Evolutionary conservation across 2,113 vertebrate genomes (phyloP), one percentile per base, ranked within the genome.

Genomic region (Nannobrachium achirus): DNA sequence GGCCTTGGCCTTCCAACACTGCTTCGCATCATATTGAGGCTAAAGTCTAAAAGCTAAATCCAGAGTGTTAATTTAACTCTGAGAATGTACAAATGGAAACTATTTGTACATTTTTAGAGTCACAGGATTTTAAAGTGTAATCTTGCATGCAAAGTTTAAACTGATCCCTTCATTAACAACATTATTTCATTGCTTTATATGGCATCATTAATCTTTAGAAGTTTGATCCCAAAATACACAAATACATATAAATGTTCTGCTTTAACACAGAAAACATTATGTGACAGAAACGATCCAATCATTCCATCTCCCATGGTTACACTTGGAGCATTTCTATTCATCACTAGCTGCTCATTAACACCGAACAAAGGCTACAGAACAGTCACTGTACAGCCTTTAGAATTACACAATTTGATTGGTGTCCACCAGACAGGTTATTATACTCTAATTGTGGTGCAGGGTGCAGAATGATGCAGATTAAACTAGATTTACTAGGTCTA

Each of bases 361-460:
- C 50, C 65, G 82, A 83, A 84, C 69, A 79, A 84, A 83, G 51
- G 72, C 1, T 6, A 11, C 66, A 55, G 41, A 48, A 55, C 76
- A 56, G 60, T 70, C 68, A 71, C 42, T 16, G 46, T 16, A 6
- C 49, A 25, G 19, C 44, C 8, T 66, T 75, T 53, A 60, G 66
- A 56, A 15, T 62, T 40, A 58, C 18, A 16, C 56, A 48, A 56
- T 41, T 15, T 55, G 25, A 48, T 48, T 49, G 41, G 46, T n/a
- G 6, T 25, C 20, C 20, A 25, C 20, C 20, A 25, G 20, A 25
- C 20, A 25, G 20, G 20, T 25, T 25, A 25, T n/a, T n/a, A n/a
- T n/a, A n/a, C n/a, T n/a, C n/a, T n/a, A n/a, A n/a, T n/a, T n/a
- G n/a, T n/a, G n/a, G n/a, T n/a, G n/a, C n/a, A n/a, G n/a, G n/a